A percentile compares a stretch with the other conserved stretches of the same genome.
phyloP scores from a whole-genome alignment of 2,888 invertebrate genomes.

The Cataglyphis rosenhaueri region DNA sequence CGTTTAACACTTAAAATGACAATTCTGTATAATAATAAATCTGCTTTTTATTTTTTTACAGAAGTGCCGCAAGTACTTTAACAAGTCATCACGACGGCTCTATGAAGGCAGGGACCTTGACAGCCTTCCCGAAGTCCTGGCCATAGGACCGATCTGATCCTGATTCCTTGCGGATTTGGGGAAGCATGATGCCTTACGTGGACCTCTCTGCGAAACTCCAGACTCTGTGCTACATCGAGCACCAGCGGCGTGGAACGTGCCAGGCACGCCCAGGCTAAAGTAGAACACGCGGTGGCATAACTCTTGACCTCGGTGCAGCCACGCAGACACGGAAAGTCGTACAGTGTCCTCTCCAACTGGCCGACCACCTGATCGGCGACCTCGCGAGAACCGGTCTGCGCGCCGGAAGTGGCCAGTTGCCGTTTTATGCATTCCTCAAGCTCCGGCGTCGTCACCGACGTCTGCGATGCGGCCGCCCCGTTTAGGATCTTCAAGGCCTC shows the following conservation, averaged over 20 bases:
- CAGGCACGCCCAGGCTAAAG: conserved; percentile 92
- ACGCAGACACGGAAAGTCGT: conserved; percentile 96
- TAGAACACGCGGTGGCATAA: conserved; percentile 93
- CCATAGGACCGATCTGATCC: conserved; percentile 88
- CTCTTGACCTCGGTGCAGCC: conserved; percentile 91
- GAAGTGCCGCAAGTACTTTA: conserved; percentile 29
- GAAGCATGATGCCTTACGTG: conserved; percentile 88
- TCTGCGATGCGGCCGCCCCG: conserved; percentile 68
- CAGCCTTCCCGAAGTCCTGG: conserved; percentile 87
- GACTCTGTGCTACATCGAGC: conserved; percentile 79
- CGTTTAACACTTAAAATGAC: neutral
- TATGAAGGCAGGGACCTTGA: conserved; percentile 88
- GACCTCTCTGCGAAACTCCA: conserved; percentile 86
- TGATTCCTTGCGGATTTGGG: conserved; percentile 85
- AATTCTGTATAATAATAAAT: neutral
- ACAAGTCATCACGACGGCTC: conserved; percentile 88
- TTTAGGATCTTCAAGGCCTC: conserved; percentile 79
- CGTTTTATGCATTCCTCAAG: conserved; percentile 80
- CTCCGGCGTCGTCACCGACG: conserved; percentile 60
- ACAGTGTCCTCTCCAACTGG: conserved; percentile 94
- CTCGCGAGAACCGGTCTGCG: conserved; percentile 78
- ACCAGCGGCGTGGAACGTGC: conserved; percentile 79
- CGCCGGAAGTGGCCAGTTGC: conserved; percentile 80
- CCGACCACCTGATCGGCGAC: conserved; percentile 80
- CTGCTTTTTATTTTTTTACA: neutral